Percentiles rank a stretch among this genome's conserved stretches.
phyloP scores from a whole-genome alignment of 2,888 invertebrate genomes.

The Cantharis flavilabris region DNA sequence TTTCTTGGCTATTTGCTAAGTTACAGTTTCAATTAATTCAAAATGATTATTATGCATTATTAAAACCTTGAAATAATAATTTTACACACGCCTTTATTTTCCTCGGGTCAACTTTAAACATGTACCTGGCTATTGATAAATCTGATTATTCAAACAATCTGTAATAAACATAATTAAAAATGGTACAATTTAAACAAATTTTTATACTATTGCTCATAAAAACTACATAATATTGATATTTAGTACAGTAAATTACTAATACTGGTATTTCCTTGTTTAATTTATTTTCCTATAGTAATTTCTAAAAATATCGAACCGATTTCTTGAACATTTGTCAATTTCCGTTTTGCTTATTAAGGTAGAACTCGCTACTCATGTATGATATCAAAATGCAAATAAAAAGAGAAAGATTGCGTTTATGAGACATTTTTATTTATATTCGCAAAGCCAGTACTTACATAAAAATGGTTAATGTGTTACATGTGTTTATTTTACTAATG shows the following conservation, averaged over 20 bases:
- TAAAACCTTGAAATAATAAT: not conserved
- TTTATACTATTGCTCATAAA: not conserved
- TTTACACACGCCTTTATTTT: not conserved
- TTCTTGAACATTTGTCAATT: not conserved
- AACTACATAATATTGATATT: not conserved
- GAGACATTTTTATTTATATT: not conserved
- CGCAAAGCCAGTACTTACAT: not conserved
- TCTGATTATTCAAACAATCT: not conserved
- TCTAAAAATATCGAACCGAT: not conserved
- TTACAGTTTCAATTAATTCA: not conserved
- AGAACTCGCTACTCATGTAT: slow-evolving; percentile 3
- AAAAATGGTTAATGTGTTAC: not conserved
- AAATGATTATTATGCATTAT: not conserved
- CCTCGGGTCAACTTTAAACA: not conserved
- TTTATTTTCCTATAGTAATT: not conserved
- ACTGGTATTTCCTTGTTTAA: not conserved
- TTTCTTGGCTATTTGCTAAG: not conserved
- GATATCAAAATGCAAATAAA: slow-evolving; percentile 23
- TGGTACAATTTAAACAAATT: not conserved
- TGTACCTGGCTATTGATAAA: not conserved
- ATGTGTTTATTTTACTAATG: not conserved
- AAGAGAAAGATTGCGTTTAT: slow-evolving; percentile 1
- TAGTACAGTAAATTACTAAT: not conserved
- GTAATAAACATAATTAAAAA: not conserved
- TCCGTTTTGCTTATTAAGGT: not conserved